phyloP scores from a whole-genome alignment of 30 jellyfish, hydroid and myxozoan species.

The Hydractinia symbiolongicarpus region DNA sequence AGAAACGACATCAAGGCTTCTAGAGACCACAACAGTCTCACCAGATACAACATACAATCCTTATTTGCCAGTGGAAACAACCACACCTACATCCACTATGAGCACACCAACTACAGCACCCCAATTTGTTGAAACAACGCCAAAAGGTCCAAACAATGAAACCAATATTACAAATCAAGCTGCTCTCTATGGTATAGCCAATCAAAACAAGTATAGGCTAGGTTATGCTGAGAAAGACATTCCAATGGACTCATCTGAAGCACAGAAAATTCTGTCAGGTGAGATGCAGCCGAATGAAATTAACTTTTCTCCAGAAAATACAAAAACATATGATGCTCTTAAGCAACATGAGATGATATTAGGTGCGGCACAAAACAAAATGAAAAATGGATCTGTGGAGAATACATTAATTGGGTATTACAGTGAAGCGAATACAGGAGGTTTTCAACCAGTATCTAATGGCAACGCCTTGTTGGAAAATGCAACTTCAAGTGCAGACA shows the following conservation, averaged over 20 bases:
- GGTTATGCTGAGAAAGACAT: conserved; percentile 16
- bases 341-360: conserved; percentile 20
- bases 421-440: conserved; percentile 9
- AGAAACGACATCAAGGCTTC: background rate
- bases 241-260: conserved; percentile 20
- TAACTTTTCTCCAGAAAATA: conserved; percentile 14
- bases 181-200: conserved; percentile 14
- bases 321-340: conserved; percentile 1
- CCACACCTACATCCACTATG: background rate
- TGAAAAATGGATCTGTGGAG: conserved; percentile 16
- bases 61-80: conserved; percentile 12
- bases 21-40: background rate
- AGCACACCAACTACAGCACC: background rate
- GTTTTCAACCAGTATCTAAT: background rate
- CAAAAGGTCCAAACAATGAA: background rate
- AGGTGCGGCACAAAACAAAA: background rate
- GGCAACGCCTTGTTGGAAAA: background rate
- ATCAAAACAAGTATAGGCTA: background rate
- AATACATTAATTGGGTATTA: conserved; percentile 12
- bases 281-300: conserved; percentile 11
- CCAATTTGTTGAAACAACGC: conserved; percentile 7
- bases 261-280: conserved; percentile 19
- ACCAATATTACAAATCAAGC: conserved; percentile 1
- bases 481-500: background rate
- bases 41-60: conserved; percentile 16